Conservation (phyloP, 1,140 invertebrate species). For the Drosophila ohnishii region DNA sequence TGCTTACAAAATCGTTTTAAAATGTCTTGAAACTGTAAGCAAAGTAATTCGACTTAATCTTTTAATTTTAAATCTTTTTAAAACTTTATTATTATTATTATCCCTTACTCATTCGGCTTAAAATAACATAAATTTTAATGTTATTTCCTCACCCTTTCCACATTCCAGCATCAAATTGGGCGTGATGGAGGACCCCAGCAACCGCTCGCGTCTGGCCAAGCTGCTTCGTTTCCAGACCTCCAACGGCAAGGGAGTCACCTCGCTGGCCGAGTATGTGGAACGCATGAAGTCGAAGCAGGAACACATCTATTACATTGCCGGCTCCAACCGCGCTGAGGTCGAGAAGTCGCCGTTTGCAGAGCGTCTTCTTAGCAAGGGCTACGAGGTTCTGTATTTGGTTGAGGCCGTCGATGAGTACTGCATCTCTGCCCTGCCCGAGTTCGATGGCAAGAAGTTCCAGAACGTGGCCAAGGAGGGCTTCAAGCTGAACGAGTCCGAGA, state of each 20-base stretch:
- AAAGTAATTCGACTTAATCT: neutral
- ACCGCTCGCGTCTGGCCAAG: conserved; percentile 97
- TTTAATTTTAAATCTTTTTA: neutral
- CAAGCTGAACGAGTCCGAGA: conserved; percentile 92
- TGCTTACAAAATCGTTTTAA: too few species aligned
- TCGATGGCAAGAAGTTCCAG: conserved; percentile 99
- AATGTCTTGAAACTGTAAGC: neutral
- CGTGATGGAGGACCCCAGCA: conserved; percentile 98
- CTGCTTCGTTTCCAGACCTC: conserved; percentile 96
- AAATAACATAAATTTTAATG: neutral
- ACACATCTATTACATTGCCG: conserved; percentile 98
- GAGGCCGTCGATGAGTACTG: conserved; percentile 99
- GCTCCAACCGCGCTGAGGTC: conserved; percentile 93
- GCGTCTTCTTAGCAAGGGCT: conserved; percentile 95
- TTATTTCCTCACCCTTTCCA: neutral
- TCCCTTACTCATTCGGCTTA: too few species aligned
- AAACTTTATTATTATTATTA: too few species aligned
- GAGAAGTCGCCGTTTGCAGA: conserved; percentile 98
- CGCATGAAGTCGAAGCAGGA: conserved; percentile 99
- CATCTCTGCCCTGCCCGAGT: conserved; percentile 98
- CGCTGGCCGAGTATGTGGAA: conserved; percentile 94
- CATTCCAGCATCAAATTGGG: conserved; percentile 94
- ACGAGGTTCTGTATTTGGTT: conserved; percentile 97
- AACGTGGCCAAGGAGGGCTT: conserved; percentile 99
- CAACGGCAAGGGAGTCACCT: conserved; percentile 88